phyloP scores from a whole-genome alignment of 2,888 invertebrate genomes.

The Dicyrtoma fusca region DNA sequence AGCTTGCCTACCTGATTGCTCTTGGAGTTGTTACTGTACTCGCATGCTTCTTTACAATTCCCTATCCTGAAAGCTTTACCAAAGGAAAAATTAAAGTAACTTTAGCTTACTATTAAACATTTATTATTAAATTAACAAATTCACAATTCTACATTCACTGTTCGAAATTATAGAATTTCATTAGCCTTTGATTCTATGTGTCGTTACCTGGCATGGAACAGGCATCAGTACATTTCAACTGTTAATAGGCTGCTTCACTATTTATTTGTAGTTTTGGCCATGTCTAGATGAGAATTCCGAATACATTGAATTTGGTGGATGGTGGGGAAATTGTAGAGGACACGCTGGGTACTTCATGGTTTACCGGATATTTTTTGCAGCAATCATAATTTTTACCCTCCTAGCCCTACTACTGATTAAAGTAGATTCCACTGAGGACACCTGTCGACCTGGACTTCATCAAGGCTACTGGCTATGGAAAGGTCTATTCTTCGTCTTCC shows the following conservation, averaged over 20 bases:
- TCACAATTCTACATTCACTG: too few relatives aligned
- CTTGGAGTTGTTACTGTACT: not conserved
- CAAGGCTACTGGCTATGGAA: conserved; percentile 13
- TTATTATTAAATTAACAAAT: too few relatives aligned
- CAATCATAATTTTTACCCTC: not conserved
- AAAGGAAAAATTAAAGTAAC: too few relatives aligned
- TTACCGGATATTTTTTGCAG: conserved; percentile 3
- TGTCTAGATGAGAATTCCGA: not conserved
- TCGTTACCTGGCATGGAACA: too few relatives aligned
- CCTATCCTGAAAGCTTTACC: not conserved
- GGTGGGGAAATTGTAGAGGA: not conserved
- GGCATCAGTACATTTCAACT: too few relatives aligned
- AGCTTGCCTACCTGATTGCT: not conserved
- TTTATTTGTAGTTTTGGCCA: not conserved
- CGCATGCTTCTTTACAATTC: not conserved
- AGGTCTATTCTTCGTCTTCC: not conserved
- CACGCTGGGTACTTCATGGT: conserved; percentile 18
- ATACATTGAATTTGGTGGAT: not conserved
- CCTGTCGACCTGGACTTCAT: conserved; percentile 9
- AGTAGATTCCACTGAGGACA: not conserved
- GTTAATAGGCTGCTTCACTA: too few relatives aligned
- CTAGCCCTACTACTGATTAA: not conserved
- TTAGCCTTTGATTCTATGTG: too few relatives aligned
- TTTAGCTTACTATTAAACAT: too few relatives aligned
- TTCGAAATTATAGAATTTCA: too few relatives aligned